These are phyloP conservation scores for Litoditis marina DNA, from an alignment of 2,888 invertebrate genomes.

Conservation along the genomic window DNA sequence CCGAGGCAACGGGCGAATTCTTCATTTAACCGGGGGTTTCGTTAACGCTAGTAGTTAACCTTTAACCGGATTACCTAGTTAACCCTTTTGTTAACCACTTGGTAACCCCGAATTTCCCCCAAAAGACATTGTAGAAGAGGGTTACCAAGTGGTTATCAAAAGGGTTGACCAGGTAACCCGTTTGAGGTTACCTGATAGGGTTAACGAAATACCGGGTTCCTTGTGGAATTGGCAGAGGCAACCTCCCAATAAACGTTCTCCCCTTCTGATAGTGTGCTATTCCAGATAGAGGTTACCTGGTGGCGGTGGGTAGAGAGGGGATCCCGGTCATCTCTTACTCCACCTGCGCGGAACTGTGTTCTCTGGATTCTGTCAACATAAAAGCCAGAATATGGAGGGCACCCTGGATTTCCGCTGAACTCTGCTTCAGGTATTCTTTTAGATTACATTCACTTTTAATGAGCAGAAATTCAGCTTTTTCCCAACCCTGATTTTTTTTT, in stretches of 20 bases:
- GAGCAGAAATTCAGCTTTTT: too few relatives aligned
- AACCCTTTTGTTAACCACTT: too few relatives aligned
- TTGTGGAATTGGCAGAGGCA: background rate
- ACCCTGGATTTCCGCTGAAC: slow-evolving; percentile 27
- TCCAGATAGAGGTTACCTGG: slow-evolving; percentile 27
- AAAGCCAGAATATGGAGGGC: slow-evolving; percentile 34
- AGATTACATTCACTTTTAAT: background rate
- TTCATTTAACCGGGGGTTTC: too few relatives aligned
- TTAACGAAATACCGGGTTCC: too few relatives aligned
- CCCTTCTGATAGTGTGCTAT: background rate
- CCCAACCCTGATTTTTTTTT: background rate
- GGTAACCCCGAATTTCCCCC: too few relatives aligned
- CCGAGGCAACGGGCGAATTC: too few relatives aligned
- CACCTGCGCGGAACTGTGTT: slow-evolving; percentile 33
- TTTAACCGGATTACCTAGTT: too few relatives aligned
- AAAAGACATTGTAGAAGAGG: too few relatives aligned
- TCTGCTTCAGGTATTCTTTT: slow-evolving; percentile 36
- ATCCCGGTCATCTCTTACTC: slow-evolving; percentile 16
- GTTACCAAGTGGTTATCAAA: too few relatives aligned
- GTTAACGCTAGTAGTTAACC: too few relatives aligned
- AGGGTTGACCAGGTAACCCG: too few relatives aligned
- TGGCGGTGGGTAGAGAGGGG: slow-evolving; percentile 19
- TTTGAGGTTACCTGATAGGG: too few relatives aligned
- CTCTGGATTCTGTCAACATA: slow-evolving; percentile 29
- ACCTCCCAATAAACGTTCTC: background rate